Evolutionary conservation across 2,797 vertebrate species (phyloP).

Genomic region (Mus caroli): DNA sequence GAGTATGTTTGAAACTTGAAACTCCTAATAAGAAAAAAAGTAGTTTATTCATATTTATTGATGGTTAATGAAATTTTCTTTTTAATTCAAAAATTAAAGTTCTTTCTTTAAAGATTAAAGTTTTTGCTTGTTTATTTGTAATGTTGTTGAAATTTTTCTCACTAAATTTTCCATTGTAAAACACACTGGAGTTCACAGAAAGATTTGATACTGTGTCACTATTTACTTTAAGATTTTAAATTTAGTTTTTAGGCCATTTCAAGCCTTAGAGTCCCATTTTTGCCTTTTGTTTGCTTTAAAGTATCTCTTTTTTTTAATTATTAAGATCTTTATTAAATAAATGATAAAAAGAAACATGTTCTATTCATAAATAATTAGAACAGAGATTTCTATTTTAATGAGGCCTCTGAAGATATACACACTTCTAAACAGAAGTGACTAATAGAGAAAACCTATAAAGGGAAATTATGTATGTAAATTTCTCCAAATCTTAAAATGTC

Average conservation of each 20-base stretch:
- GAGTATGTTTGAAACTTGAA: not conserved
- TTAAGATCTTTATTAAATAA: constrained; percentile 42
- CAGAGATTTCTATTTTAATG: not conserved
- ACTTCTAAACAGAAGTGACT: not conserved
- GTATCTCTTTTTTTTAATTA: not conserved
- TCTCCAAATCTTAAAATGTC: not conserved
- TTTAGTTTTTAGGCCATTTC: constrained; percentile 2
- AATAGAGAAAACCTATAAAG: not conserved
- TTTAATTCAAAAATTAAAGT: not conserved
- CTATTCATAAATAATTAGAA: constrained; percentile 2
- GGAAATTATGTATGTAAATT: not conserved
- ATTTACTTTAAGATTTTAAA: not conserved
- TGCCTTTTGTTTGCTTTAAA: not conserved
- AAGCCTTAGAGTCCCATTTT: not conserved
- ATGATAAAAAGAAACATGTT: constrained; percentile 17
- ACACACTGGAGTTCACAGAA: not conserved
- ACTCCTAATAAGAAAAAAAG: not conserved
- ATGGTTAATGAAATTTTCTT: constrained; percentile 10
- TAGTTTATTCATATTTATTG: not conserved
- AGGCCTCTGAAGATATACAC: not conserved
- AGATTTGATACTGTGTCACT: not conserved
- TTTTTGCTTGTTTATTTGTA: constrained; percentile 22
- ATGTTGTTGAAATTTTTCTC: not conserved
- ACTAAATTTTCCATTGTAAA: not conserved
- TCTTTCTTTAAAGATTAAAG: not conserved